These are phyloP conservation scores for Agriopis leucophaearia DNA, from an alignment of 2,888 invertebrate species.

Conservation along the genomic window DNA sequence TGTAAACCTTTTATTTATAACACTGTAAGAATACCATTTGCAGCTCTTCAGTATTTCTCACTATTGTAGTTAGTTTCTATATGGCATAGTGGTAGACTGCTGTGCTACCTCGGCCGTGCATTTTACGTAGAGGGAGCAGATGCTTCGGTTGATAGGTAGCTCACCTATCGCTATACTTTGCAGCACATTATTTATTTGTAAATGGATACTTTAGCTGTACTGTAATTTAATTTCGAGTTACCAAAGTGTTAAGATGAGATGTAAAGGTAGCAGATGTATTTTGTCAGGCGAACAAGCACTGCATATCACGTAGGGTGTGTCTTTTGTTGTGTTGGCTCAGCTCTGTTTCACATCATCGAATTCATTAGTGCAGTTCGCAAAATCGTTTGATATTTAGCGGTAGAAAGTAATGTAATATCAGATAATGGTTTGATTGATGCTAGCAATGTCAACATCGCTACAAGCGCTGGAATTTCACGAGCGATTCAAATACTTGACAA, in stretches of 20 bases:
- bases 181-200: constrained; percentile 56
- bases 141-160: background rate
- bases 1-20: constrained; percentile 49
- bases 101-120: background rate
- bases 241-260: constrained; percentile 73
- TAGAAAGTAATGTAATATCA: constrained; percentile 20
- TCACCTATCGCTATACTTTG: constrained; percentile 48
- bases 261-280: constrained; percentile 27
- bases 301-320: constrained; percentile 44
- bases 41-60: constrained; percentile 58
- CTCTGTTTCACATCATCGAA: constrained; percentile 30
- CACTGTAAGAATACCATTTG: constrained; percentile 46
- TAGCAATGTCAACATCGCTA: constrained; percentile 28
- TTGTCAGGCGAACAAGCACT: constrained; percentile 44
- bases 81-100: constrained; percentile 34
- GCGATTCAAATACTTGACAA: constrained; percentile 75
- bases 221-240: constrained; percentile 76
- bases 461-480: constrained; percentile 32
- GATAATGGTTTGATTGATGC: constrained; percentile 1
- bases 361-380: constrained; percentile 37
- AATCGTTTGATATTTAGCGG: constrained; percentile 28
- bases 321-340: constrained; percentile 44
- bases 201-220: constrained; percentile 63
- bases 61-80: constrained; percentile 56
- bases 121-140: background rate